Evolutionary conservation across 2,888 invertebrate genomes (phyloP), one percentile per base, ranked within the genome.

Genomic region (Melangyna quadrimaculata): DNA sequence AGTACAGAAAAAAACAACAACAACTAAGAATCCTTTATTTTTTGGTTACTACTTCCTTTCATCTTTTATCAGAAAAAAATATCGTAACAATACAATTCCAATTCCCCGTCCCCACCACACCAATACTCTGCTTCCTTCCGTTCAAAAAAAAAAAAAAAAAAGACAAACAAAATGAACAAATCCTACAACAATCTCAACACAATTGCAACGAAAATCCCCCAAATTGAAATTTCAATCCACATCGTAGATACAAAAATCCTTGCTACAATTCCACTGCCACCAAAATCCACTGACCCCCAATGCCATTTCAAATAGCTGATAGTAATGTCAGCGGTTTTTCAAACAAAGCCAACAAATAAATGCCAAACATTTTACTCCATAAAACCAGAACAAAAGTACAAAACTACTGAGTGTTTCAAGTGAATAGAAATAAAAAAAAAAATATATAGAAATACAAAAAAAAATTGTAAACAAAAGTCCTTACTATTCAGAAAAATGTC

Each of bases 271-370:
- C 70, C 17, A 27, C 7, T 57, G n/a, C 63, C 63, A 40, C 53
- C 29, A n/a, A 78, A 61, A 75, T 75, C 48, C 77, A 73, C 73
- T 86, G 81, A 81, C 86, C 86, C 59, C 86, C 78, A 75, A 37
- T 86, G 59, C 12, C 24, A 70, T 57, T 14, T 19, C 40, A 72
- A 71, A 43, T 71, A 37, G 57, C 75, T 73, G 81, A 77, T 86
- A 77, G 86, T 81, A 86, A 72, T 86, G 86, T 86, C 86, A 86
- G 86, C 86, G 86, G 86, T 86, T 86, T 86, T 70, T 61, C 65
- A 73, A 86, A 86, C 86, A 86, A 86, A 77, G 81, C 81, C 75
- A 55, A 73, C 86, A 81, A 86, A 86, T 81, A 86, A 86, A 86
- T 81, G 86, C 81, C 77, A 86, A 86, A 86, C 86, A 86, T 86